phyloP scores from a whole-genome alignment of 2,113 vertebrate species.

The Meleagris gallopavo region DNA sequence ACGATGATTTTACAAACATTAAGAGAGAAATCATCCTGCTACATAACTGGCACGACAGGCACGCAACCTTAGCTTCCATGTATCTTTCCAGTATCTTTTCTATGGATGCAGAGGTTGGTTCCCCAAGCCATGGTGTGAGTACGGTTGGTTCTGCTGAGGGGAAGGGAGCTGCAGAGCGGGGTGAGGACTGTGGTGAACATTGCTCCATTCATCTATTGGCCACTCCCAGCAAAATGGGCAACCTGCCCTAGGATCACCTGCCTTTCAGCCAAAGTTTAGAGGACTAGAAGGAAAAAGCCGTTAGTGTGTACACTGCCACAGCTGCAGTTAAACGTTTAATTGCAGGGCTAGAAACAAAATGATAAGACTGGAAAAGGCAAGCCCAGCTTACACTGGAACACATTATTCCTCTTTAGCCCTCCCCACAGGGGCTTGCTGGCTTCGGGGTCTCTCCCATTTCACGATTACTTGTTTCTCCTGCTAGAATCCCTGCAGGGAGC shows the following conservation, averaged over 20 bases:
- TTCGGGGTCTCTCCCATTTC: not conserved
- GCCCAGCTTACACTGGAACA: not conserved
- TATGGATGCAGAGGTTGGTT: not conserved
- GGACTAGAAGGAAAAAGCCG: slow-evolving; percentile 1
- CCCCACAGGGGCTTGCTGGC: rapidly evolving
- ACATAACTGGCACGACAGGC: not conserved
- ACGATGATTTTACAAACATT: not conserved
- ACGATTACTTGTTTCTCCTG: not conserved
- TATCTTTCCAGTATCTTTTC: not conserved
- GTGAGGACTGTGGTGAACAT: not conserved
- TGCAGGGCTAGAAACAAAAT: slow-evolving; percentile 6
- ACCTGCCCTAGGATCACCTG: not conserved
- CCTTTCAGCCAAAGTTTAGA: slow-evolving; percentile 3
- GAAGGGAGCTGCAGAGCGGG: not conserved
- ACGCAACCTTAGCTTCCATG: not conserved
- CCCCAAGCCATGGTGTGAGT: not conserved
- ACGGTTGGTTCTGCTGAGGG: not conserved
- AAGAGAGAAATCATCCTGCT: not conserved
- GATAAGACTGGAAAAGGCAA: not conserved
- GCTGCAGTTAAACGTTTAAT: not conserved
- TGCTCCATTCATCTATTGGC: not conserved
- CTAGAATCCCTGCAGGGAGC: not conserved
- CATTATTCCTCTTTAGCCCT: not conserved
- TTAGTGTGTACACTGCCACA: not conserved
- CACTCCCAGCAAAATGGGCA: slow-evolving; percentile 12